Evolutionary conservation across 2,888 invertebrate genomes (phyloP).

Genomic region (Anticlea derivata): DNA sequence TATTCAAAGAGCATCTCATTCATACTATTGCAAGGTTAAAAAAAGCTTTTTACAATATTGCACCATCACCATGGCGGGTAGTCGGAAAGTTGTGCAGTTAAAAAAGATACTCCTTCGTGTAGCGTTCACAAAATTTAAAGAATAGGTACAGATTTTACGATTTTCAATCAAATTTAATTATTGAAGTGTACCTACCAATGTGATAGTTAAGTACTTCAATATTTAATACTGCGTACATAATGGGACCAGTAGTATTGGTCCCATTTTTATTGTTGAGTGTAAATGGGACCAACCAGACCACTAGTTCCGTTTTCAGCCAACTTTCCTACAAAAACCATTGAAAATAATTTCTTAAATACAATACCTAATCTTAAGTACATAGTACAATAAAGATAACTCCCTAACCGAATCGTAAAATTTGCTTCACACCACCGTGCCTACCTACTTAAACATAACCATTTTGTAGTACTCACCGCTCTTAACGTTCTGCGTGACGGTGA

Average conservation of each 20-base stretch:
- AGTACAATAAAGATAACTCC: not conserved
- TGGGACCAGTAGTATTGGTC: not conserved
- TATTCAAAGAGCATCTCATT: slow-evolving; percentile 60
- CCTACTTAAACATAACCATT: slow-evolving; percentile 47
- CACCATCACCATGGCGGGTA: slow-evolving; percentile 39
- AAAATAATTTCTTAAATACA: no score
- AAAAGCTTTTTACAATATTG: slow-evolving; percentile 24
- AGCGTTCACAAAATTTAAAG: slow-evolving; percentile 35
- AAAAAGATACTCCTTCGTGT: slow-evolving; percentile 67
- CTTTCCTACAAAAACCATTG: no score
- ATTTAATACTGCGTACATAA: not conserved
- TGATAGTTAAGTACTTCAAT: not conserved
- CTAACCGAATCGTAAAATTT: slow-evolving; percentile 28
- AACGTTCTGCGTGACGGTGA: slow-evolving; percentile 96
- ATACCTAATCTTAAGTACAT: no score
- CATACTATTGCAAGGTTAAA: slow-evolving; percentile 35
- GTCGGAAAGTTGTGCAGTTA: slow-evolving; percentile 25
- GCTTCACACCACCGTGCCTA: slow-evolving; percentile 19
- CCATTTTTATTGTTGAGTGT: slow-evolving; percentile 5
- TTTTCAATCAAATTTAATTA: slow-evolving; percentile 5
- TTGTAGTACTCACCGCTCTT: slow-evolving; percentile 83
- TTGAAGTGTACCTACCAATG: no score
- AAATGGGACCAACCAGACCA: slow-evolving; percentile 1
- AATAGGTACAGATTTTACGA: slow-evolving; percentile 51
- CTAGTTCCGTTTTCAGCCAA: no score